These are phyloP conservation scores for Synanthedon myopaeformis DNA, from an alignment of 2,888 invertebrate genomes.

Conservation along the genomic window DNA sequence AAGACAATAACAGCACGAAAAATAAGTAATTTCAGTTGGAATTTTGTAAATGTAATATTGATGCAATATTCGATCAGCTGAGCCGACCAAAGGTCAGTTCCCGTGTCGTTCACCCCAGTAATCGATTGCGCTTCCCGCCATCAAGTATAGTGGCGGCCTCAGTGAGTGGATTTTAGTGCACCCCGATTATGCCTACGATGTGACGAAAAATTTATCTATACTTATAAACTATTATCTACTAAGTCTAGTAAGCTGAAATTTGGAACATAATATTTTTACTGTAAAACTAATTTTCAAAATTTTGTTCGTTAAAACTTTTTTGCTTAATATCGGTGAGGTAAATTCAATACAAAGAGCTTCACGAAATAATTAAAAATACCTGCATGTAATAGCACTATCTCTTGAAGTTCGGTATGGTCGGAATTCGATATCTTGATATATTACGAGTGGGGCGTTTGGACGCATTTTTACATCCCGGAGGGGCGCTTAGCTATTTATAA, in stretches of 20 bases:
- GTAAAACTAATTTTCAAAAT: no score
- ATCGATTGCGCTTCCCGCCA: constrained; percentile 64
- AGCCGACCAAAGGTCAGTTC: constrained; percentile 62
- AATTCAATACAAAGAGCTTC: no score
- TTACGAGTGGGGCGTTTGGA: constrained; percentile 36
- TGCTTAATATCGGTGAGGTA: no score
- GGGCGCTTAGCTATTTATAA: constrained; percentile 31
- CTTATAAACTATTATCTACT: no score
- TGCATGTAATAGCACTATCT: constrained; percentile 5
- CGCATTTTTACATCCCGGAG: constrained; percentile 45
- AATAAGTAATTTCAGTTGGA: background rate
- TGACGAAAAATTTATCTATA: background rate
- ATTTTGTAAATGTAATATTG: constrained; percentile 2
- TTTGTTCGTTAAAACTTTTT: no score
- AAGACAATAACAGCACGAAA: no score
- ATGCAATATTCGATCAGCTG: constrained; percentile 50
- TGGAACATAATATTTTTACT: no score
- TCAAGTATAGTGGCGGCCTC: constrained; percentile 31
- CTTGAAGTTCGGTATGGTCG: constrained; percentile 24
- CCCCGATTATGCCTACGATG: background rate
- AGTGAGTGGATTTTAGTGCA: background rate
- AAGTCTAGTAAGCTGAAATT: no score
- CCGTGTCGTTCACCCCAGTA: constrained; percentile 58
- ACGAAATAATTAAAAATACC: constrained; percentile 35
- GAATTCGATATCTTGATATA: constrained; percentile 58